These are phyloP conservation scores for Manis javanica DNA, from an alignment of 2,797 vertebrate species.

Conservation along the genomic window DNA sequence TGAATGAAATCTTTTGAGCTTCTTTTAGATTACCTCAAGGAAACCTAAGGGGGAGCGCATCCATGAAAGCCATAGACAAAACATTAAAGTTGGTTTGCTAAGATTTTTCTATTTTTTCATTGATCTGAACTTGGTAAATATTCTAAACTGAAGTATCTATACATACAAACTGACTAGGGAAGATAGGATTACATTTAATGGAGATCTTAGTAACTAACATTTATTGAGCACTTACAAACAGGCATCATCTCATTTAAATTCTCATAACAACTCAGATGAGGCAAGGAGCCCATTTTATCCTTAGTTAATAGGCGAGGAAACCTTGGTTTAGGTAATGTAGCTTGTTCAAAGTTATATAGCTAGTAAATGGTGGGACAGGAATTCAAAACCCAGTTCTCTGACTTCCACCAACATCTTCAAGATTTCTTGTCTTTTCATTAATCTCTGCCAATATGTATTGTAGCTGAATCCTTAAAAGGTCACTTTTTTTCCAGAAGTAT, in stretches of 20 bases:
- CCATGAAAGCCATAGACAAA: neutral
- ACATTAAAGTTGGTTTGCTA: neutral
- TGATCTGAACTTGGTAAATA: neutral
- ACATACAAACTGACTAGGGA: neutral
- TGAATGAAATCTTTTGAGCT: neutral
- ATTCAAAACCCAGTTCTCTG: neutral
- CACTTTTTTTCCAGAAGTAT: neutral
- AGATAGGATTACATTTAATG: neutral
- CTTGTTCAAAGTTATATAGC: neutral
- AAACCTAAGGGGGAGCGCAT: neutral
- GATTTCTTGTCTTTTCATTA: neutral
- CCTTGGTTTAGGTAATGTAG: neutral
- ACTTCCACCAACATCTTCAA: neutral
- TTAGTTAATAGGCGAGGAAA: neutral
- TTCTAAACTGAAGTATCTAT: neutral
- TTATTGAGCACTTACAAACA: neutral
- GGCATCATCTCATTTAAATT: neutral
- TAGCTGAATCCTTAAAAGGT: neutral
- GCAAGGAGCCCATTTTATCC: neutral
- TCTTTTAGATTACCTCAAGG: neutral
- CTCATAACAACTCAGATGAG: neutral
- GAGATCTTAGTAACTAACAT: neutral
- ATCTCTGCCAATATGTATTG: neutral
- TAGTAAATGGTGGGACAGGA: neutral
- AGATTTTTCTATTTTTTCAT: slow-evolving; percentile 20